Conservation (phyloP, 1,140 invertebrate genomes). For the Subanguina moxae region DNA sequence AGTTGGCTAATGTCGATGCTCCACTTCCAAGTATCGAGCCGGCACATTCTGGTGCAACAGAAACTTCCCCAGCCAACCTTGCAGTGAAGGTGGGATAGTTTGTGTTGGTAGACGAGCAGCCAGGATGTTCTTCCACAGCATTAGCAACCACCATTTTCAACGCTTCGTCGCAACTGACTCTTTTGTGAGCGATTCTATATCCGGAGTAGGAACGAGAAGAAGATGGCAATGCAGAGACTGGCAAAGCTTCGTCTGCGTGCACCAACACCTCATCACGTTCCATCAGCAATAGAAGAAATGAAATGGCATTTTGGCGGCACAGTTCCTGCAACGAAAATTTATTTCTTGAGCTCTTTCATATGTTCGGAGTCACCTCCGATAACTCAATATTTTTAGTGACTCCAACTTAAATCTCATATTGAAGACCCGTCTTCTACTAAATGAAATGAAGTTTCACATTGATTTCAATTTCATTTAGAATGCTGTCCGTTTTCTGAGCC, state of each 20-base stretch:
- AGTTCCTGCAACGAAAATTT: constrained; percentile 2
- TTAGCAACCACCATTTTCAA: not conserved
- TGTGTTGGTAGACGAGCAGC: not conserved
- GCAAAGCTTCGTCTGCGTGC: constrained; percentile 1
- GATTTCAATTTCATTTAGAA: too few relatives aligned
- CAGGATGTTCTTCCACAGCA: not conserved
- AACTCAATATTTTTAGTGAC: too few relatives aligned
- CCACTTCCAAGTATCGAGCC: constrained; percentile 1
- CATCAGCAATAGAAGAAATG: constrained; percentile 2
- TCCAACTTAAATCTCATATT: too few relatives aligned
- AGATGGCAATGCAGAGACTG: not conserved
- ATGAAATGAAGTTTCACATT: too few relatives aligned
- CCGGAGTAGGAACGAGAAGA: not conserved
- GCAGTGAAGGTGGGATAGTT: not conserved
- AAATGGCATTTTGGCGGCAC: constrained; percentile 6
- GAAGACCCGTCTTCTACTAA: too few relatives aligned
- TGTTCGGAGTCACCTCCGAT: too few relatives aligned
- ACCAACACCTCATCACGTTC: constrained; percentile 3
- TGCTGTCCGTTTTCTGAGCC: too few relatives aligned
- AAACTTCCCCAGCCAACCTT: not conserved
- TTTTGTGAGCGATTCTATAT: not conserved
- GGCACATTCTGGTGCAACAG: not conserved
- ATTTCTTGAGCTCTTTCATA: too few relatives aligned
- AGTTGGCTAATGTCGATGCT: not conserved
- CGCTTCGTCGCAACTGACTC: constrained; percentile 5